Base-by-base conservation (phyloP, 2,888 invertebrate genomes). In the Oligia latruncula region DNA sequence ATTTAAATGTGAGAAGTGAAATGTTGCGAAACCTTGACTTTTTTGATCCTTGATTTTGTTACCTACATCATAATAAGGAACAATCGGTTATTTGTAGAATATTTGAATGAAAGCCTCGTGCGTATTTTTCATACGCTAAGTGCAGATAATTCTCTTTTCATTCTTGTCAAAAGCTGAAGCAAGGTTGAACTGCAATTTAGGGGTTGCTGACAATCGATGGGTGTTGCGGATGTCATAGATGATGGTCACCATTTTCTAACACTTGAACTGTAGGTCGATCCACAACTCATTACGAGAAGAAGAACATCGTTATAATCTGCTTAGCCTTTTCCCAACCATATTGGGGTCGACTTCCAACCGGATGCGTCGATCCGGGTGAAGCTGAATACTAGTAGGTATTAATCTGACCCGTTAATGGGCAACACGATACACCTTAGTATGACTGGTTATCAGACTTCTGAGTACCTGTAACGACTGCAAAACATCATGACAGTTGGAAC, bases 1-100 rank as follows among this genome's bases (percentile, higher is more conserved):
- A 4, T 83, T 73, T 82, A 77, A 76, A 74, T 71, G n/a, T 52
- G 15, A 71, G 58, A 20, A 60, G 60, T 67, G 0, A 49, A 77
- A 66, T 29, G 65, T 71, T 55, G 65, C 55, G 55, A 66, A 46
- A 65, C 29, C 58, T 81, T 65, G 40, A 40, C 1, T 65, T 40
- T 20, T 9, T 13, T 17, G 17, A 40, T 40, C 40, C 40, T 40
- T 40, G 40, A 40, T 40, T 40, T 40, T 40, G 4, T 40, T 40
- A 40, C 40, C 3, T 40, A 35, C 35, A 35, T 35, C 35, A 35
- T 35, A 35, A 4, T 35, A 35, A 4, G 23, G 23, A 23, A 58
- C 23, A 58, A 20, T 23, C 9, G 9, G 23, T 23, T 23, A 9
- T 9, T 58, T 58, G 58, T 58, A 23, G 8, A 23, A 58, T 23